Base-by-base conservation (phyloP, 2,797 vertebrate genomes). In the Danio choprae region DNA sequence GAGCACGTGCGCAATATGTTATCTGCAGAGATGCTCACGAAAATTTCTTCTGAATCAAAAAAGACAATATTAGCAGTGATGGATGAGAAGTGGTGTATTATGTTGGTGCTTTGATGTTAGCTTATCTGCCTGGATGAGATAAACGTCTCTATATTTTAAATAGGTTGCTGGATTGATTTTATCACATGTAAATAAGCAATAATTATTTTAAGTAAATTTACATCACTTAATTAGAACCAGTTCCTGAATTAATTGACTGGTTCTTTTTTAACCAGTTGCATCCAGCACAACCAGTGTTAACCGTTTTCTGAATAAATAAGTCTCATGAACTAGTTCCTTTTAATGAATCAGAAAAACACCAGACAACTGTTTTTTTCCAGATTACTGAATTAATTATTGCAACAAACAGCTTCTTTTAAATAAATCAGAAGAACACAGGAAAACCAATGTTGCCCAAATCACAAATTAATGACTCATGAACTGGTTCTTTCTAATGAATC, bases 1-100 rank as follows among this genome's bases (percentile, higher is more conserved):
- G 2, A 60, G 56, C 43, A 18, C 40, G 22, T 18, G 64, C 4
- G 5, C 48, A 60, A 70, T 58, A 43, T 40, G 10, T 67, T 77
- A 41, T 7, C 5, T 16, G n/a, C 38, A 71, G 18, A 15, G 18
- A 72, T 60, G 41, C 90, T 85, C 86, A 88, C 88, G 90, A 87
- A 87, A 38, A 15, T 60, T 38, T 2, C 29, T 36, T 69, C 29
- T 16, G 65, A 60, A 29, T 29, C 15, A 72, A 51, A 38, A 7
- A 51, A 51, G 9, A 38, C 67, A 51, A 3, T n/a, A 46, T 51
- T 12, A 16, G 15, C 36, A n/a, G 11, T 50, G 15, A 51, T 69
- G 15, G 8, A 68, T 9, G 20, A 36, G 13, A 7, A 12, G 29
- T 29, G 29, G 29, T 29, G 10, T 40, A 70, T 53, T 70, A 51